Base-by-base conservation (phyloP, 2,113 vertebrate genomes). In the Thalassoma bifasciatum region DNA sequence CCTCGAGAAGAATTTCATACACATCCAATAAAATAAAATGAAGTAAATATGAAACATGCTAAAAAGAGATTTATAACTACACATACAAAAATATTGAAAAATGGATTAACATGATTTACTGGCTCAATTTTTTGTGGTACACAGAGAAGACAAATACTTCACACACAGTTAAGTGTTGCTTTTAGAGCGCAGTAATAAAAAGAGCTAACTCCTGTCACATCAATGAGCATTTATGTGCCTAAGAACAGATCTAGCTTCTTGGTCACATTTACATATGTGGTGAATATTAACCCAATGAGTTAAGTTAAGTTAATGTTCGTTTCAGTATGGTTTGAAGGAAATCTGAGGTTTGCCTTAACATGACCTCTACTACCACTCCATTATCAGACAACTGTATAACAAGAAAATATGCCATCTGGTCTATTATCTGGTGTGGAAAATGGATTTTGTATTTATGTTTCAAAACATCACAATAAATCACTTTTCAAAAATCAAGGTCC, bases 401-500 rank as follows among this genome's bases (percentile, higher is more conserved):
- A 13, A 37, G 13, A 24, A 49, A 65, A 62, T 19, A 23, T 40
- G 11, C 62, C 3, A 12, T 47, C 17, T 49, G 46, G 19, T 8
- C 46, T 49, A 10, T 34, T 17, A 47, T 7, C n/a, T 65, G 42
- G 40, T 26, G 9, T 36, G 40, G 21, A 4, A 58, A 13, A 8
- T 0, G 30, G n/a, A 61, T 66, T 79, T 79, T 86, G 19, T 77
- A 75, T 62, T 54, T 88, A n/a, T 47, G 1, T 70, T 36, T 68
- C 46, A 65, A 51, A 49, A 13, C 22, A 67, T 50, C 50, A 34
- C 23, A 78, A 79, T 79, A 86, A 85, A 79, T 59, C 12, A 3
- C 50, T 57, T 60, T 68, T 51, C 5, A 38, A 64, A 56, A 12
- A 24, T 47, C 1, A 9, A 2, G 9, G 17, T 14, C 9, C 2